These are phyloP conservation scores for Siderastrea radians DNA, from an alignment of 92 coral and sea anemone species.

Conservation along the genomic window DNA sequence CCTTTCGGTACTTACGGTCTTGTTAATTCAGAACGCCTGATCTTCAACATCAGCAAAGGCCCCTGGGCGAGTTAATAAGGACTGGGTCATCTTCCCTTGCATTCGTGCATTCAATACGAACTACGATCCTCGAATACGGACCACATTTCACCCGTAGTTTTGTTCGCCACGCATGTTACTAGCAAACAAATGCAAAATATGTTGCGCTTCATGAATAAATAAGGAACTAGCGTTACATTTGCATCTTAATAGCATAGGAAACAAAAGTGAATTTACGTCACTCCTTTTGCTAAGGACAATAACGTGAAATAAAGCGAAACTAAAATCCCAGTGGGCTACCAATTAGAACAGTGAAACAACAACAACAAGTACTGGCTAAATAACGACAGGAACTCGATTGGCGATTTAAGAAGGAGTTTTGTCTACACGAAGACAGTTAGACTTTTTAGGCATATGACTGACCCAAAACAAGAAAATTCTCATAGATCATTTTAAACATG, in stretches of 20 bases:
- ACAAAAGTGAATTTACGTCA: constrained; percentile 28
- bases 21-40: background rate
- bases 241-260: constrained; percentile 2
- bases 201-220: constrained; percentile 29
- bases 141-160: background rate
- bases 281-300: background rate
- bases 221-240: constrained; percentile 17
- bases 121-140: background rate
- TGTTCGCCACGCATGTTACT: constrained; percentile 4
- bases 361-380: background rate
- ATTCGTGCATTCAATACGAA: background rate
- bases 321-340: background rate
- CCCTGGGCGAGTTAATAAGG: background rate
- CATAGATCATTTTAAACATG: too few relatives aligned
- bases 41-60: background rate
- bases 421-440: background rate
- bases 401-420: background rate
- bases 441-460: too few relatives aligned
- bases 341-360: background rate
- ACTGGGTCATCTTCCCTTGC: background rate
- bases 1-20: constrained; percentile 1
- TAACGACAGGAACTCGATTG: too few relatives aligned
- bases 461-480: too few relatives aligned
- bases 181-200: constrained; percentile 24
- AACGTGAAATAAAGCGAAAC: constrained; percentile 7